Evolutionary conservation across 2,113 vertebrate genomes (phyloP), one percentile per base, ranked within the genome.

Genomic region (Tetraodon nigroviridis): DNA sequence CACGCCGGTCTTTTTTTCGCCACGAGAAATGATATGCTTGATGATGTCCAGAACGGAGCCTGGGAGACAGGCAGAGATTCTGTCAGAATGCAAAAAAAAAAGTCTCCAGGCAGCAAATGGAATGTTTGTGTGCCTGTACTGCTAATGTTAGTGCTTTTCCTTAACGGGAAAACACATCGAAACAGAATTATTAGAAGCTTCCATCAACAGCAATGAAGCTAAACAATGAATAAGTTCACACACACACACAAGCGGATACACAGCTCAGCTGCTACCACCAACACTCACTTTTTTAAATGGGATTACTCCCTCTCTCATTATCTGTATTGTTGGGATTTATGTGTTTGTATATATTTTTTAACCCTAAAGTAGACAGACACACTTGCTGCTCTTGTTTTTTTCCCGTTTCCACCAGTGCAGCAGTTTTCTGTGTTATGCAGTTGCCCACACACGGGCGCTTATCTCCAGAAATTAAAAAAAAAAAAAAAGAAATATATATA

Each of bases 11-110:
- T 92, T 95, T 80, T 98, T 94, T n/a, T 98, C 95, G 4, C 94
- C 94, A 56, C 94, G 93, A 49, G 94, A 92, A 78, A 98, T 91
- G 19, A 93, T 94, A 58, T 97, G 92, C 64, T 98, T 98, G 82
- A 98, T 98, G 64, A 98, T 94, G 86, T 97, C 95, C 87, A 98
- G 82, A 71, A 98, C 94, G 7, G 95, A 98, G 51, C 95, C 95
- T 98, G 75, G 13, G 41, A 58, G 14, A 40, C 6, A 57, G 58
- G 32, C 32, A 37, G 14, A 46, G 2, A 46, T 46, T 46, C 44
- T 12, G 32, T 37, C 32, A 12, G 32, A 1, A 11, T 37, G 32
- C 5, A 45, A 66, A 24, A 45, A 66, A 24, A 21, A 7, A 52
- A 7, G 59, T 79, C 58, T 72, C 18, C 18, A 61, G 47, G 44